Conservation (phyloP, 1,140 invertebrate genomes). For the Drosophila murphyi region DNA sequence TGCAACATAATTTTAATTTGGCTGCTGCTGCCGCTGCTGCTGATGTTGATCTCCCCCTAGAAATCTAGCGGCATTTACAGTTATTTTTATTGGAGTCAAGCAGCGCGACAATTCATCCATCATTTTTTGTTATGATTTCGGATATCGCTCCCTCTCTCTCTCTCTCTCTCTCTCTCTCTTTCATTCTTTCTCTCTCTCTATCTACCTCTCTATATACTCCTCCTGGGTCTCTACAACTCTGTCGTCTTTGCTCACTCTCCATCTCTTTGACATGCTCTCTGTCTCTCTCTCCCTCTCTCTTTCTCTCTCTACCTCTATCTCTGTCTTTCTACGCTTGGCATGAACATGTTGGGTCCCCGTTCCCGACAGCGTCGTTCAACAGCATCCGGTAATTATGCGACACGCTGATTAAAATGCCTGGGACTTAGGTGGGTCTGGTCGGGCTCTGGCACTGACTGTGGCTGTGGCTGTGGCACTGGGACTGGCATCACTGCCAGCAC, state of each 20-base stretch:
- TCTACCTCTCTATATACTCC: no score
- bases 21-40: conserved; percentile 32
- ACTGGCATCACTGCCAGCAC: neutral
- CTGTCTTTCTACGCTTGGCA: conserved; percentile 22
- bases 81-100: conserved; percentile 83
- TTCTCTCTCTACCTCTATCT: conserved; percentile 6
- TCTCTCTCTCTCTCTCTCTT: neutral
- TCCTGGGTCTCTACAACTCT: neutral
- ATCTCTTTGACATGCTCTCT: neutral
- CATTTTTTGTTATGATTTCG: conserved; percentile 81
- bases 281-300: neutral
- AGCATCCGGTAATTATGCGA: conserved; percentile 83
- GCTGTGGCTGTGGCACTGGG: neutral
- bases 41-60: conserved; percentile 69
- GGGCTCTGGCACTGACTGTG: conserved; percentile 1
- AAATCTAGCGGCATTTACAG: conserved; percentile 73
- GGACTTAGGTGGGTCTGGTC: conserved; percentile 71
- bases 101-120: conserved; percentile 82
- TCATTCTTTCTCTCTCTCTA: neutral
- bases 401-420: conserved; percentile 81
- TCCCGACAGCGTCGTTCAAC: conserved; percentile 53
- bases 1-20: conserved; percentile 77
- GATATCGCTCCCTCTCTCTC: conserved; percentile 36
- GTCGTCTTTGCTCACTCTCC: conserved; percentile 2
- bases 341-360: conserved; percentile 16